Percentiles rank a stretch among this genome's conserved stretches.
phyloP scores from a whole-genome alignment of 23 tunicate genomes.

The Phallusia fumigata region DNA sequence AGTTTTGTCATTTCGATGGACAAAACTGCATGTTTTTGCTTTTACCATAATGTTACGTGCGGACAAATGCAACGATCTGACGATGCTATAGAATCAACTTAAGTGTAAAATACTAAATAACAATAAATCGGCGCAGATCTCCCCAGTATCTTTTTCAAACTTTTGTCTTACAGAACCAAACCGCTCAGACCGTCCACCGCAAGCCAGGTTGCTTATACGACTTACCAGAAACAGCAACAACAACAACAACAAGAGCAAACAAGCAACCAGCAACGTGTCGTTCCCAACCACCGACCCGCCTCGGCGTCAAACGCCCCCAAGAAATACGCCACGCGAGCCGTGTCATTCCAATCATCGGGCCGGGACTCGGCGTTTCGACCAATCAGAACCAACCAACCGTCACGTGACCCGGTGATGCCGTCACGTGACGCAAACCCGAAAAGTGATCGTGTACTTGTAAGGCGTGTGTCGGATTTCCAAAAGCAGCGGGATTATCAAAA shows the following conservation, averaged over 20 bases:
- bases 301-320: background rate
- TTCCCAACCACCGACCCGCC: background rate
- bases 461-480: slow-evolving; percentile 33
- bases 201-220: background rate
- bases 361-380: background rate
- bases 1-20: no score
- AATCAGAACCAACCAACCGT: slow-evolving; percentile 2
- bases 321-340: slow-evolving; percentile 1
- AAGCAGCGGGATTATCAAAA: slow-evolving; percentile 63
- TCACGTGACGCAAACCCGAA: slow-evolving; percentile 11
- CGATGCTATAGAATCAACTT: no score
- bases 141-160: no score
- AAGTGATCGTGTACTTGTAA: background rate
- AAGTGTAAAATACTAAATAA: no score
- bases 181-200: background rate
- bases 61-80: no score
- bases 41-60: no score
- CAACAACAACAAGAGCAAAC: no score
- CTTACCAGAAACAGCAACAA: background rate
- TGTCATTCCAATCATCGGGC: slow-evolving; percentile 2
- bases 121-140: no score
- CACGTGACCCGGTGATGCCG: background rate
- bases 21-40: no score
- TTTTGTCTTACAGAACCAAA: background rate
- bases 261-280: background rate